These are phyloP conservation scores for Hesperophylax magnus DNA, from an alignment of 1,140 invertebrate species.

Conservation along the genomic window DNA sequence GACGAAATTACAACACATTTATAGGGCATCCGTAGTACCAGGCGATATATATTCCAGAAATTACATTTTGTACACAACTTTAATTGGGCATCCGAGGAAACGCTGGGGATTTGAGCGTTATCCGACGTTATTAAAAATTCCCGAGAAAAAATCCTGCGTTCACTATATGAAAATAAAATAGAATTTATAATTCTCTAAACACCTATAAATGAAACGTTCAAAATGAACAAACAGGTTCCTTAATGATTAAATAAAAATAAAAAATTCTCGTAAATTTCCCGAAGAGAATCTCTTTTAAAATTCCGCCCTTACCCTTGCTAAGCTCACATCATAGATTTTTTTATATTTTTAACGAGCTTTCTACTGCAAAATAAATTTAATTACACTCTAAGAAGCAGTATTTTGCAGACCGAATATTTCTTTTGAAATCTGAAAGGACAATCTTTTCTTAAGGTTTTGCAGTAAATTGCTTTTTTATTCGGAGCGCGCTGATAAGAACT, in stretches of 20 bases:
- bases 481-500: too few relatives aligned
- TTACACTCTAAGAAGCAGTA: too few relatives aligned
- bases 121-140: constrained; percentile 29
- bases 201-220: constrained; percentile 7
- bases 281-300: too few relatives aligned
- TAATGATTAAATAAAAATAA: neutral
- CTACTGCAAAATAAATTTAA: neutral
- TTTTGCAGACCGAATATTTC: too few relatives aligned
- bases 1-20: constrained; percentile 5
- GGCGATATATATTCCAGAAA: constrained; percentile 17
- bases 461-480: too few relatives aligned
- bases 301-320: too few relatives aligned
- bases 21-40: neutral
- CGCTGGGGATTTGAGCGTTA: constrained; percentile 4
- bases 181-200: constrained; percentile 16
- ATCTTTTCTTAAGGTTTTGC: too few relatives aligned
- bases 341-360: constrained; percentile 2
- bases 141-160: constrained; percentile 5
- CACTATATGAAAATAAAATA: neutral
- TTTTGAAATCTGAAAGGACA: too few relatives aligned
- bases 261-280: neutral
- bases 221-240: neutral
- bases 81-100: constrained; percentile 12
- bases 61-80: constrained; percentile 21
- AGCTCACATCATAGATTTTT: too few relatives aligned